phyloP scores from a whole-genome alignment of 2,797 vertebrate genomes.

The Microctenopoma steveboyesi region DNA sequence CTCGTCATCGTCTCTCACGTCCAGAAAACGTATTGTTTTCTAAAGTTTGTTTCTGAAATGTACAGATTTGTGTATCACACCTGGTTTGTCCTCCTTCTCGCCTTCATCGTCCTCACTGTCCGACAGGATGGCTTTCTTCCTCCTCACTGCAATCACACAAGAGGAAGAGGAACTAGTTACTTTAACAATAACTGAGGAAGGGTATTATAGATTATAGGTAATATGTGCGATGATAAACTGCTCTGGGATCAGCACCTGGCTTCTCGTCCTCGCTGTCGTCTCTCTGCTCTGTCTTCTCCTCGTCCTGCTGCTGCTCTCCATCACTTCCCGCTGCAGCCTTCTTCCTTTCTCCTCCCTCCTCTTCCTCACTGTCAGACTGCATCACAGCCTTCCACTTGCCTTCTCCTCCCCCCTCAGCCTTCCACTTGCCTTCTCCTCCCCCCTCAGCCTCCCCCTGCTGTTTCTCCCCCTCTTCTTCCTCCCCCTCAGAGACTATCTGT shows the following conservation, averaged over 20 bases:
- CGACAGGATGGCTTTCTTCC: constrained; percentile 91
- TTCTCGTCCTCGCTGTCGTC: constrained; percentile 87
- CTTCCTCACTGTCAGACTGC: constrained; percentile 84
- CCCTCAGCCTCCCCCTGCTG: constrained; percentile 18
- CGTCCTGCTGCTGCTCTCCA: constrained; percentile 68
- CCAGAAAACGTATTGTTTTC: no score
- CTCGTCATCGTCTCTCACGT: no score
- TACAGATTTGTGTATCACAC: background rate
- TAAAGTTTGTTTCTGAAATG: no score
- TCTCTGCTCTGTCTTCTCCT: constrained; percentile 71
- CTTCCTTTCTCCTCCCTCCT: constrained; percentile 64
- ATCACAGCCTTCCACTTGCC: constrained; percentile 83
- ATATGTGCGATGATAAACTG: background rate
- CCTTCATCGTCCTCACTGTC: constrained; percentile 92
- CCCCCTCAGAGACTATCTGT: constrained; percentile 84
- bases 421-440: constrained; percentile 56
- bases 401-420: background rate
- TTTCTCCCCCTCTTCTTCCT: constrained; percentile 72
- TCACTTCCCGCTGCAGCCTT: constrained; percentile 82
- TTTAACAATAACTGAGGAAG: no score
- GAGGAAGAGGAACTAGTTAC: background rate
- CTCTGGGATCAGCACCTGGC: constrained; percentile 70
- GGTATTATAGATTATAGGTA: background rate
- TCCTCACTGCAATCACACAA: constrained; percentile 81
- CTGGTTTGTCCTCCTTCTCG: constrained; percentile 71